Evolutionary conservation across 2,797 vertebrate genomes (phyloP).

Genomic region (Furcifer pardalis): DNA sequence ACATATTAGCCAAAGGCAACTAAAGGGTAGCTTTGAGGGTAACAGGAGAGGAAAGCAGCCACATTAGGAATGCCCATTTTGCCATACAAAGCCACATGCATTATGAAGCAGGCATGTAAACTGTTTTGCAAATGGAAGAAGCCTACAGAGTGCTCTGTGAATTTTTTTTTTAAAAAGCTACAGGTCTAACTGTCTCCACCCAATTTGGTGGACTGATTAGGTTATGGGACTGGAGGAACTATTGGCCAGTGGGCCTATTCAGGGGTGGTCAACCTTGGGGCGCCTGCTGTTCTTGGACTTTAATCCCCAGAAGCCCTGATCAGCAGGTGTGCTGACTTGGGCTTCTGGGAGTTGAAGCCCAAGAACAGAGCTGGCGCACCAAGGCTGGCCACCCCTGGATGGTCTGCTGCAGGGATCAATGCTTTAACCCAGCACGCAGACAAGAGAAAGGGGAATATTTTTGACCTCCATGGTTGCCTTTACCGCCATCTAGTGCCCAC

Average conservation of each 20-base stretch:
- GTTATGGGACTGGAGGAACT: neutral
- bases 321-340: too few relatives aligned
- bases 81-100: conserved; percentile 25
- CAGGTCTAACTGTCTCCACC: neutral
- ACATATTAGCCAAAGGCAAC: neutral
- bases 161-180: neutral
- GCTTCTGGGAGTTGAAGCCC: too few relatives aligned
- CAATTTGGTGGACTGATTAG: too few relatives aligned
- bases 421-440: neutral
- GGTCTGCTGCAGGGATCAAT: neutral
- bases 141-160: neutral
- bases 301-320: too few relatives aligned
- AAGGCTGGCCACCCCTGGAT: neutral
- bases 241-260: too few relatives aligned
- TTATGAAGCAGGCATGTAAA: neutral
- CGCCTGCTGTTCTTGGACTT: too few relatives aligned
- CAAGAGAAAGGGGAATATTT: neutral
- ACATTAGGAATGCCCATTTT: conserved; percentile 15
- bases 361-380: too few relatives aligned
- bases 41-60: neutral
- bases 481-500: conserved; percentile 9
- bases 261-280: too few relatives aligned
- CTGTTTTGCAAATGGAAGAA: neutral
- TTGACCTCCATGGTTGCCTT: neutral
- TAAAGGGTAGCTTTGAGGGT: neutral